These are phyloP conservation scores for Philhelius pedissequus DNA, from an alignment of 2,888 invertebrate genomes.

Conservation along the genomic window DNA sequence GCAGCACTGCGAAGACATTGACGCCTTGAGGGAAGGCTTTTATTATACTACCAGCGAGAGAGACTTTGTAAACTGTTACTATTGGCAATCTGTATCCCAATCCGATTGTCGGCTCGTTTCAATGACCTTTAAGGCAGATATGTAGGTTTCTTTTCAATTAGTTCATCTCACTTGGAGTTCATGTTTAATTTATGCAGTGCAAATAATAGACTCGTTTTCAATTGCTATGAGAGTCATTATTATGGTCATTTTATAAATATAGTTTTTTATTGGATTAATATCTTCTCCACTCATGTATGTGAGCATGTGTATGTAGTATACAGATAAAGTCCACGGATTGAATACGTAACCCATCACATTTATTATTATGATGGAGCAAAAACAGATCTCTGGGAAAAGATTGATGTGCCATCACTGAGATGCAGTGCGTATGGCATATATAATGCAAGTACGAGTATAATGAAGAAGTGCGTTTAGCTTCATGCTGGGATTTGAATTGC, in stretches of 20 bases:
- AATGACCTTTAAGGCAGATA: conserved; percentile 48
- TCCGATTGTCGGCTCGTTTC: conserved; percentile 58
- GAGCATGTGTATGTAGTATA: not conserved
- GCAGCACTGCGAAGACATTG: not conserved
- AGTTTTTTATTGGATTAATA: not conserved
- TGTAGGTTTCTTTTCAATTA: conserved; percentile 49
- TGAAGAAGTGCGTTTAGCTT: conserved; percentile 33
- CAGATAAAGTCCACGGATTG: not conserved
- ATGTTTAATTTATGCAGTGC: conserved; percentile 60
- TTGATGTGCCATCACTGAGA: not conserved
- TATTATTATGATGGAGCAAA: not conserved
- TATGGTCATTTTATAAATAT: conserved; percentile 27
- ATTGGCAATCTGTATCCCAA: conserved; percentile 3
- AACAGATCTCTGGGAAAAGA: conserved; percentile 34
- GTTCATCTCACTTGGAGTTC: conserved; percentile 31
- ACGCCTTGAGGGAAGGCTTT: conserved; percentile 24
- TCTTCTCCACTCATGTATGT: not conserved
- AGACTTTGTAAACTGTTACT: conserved; percentile 37
- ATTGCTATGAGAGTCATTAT: conserved; percentile 58
- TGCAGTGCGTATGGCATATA: not conserved
- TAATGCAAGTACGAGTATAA: not conserved
- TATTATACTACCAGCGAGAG: not conserved
- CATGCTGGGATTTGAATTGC: conserved; percentile 42
- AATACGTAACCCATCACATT: not conserved
- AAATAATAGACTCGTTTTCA: conserved; percentile 62